Evolutionary conservation across 2,113 vertebrate species (phyloP).

Genomic region (Atherinomorus stipes): DNA sequence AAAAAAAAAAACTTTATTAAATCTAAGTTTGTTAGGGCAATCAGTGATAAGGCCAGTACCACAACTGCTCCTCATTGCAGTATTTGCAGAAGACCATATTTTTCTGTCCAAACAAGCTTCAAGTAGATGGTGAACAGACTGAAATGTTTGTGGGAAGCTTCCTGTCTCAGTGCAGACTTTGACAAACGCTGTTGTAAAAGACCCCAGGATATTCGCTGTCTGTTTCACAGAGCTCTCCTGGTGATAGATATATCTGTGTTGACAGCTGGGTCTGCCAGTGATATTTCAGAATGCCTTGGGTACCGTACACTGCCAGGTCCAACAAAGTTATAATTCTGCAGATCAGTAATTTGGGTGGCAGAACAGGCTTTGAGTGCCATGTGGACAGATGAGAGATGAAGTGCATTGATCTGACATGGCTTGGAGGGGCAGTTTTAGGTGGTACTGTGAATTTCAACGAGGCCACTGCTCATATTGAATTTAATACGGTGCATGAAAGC

Average conservation of each 20-base stretch:
- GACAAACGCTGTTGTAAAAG: conserved; percentile 56
- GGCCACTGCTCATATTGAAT: conserved; percentile 25
- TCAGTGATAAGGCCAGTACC: neutral
- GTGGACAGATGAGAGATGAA: conserved; percentile 66
- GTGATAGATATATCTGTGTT: conserved; percentile 57
- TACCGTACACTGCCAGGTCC: conserved; percentile 57
- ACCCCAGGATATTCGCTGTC: conserved; percentile 67
- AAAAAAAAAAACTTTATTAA: neutral
- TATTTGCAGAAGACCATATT: conserved; percentile 17
- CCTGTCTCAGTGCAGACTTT: conserved; percentile 49
- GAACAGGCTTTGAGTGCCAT: conserved; percentile 59
- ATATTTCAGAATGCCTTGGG: conserved; percentile 65
- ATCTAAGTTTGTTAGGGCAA: neutral
- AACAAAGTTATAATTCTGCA: conserved; percentile 65
- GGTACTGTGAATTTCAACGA: conserved; percentile 61
- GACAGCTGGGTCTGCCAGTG: conserved; percentile 66
- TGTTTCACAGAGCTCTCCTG: conserved; percentile 49
- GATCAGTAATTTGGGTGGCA: conserved; percentile 66
- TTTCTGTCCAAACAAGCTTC: conserved; percentile 40
- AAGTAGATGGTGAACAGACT: conserved; percentile 42
- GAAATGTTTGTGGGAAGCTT: conserved; percentile 56
- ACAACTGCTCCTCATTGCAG: conserved; percentile 5
- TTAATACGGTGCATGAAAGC: conserved; percentile 4
- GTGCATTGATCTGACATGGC: conserved; percentile 64
- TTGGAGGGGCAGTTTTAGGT: conserved; percentile 46